A percentile compares a stretch with the other conserved stretches of the same genome.
phyloP scores from a whole-genome alignment of 2,113 vertebrate genomes.

The Chaenogobius annularis region DNA sequence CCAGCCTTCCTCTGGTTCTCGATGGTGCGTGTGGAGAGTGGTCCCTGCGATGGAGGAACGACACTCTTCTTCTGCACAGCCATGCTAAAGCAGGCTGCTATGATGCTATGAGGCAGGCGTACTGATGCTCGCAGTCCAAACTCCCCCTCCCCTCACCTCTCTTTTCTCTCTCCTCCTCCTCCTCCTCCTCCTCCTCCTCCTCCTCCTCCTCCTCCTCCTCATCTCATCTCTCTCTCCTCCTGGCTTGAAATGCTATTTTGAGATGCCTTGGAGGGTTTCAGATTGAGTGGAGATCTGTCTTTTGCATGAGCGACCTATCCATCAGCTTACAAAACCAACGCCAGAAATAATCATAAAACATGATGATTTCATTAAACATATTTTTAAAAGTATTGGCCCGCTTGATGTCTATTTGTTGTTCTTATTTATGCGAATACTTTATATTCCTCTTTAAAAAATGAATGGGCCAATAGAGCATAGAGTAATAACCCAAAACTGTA shows the following conservation, averaged over 20 bases:
- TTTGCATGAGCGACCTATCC: slow-evolving; percentile 60
- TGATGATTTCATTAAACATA: too few relatives aligned
- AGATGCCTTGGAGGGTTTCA: slow-evolving; percentile 59
- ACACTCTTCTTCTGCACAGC: slow-evolving; percentile 66
- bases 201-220: slow-evolving; percentile 38
- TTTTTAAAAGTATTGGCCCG: too few relatives aligned
- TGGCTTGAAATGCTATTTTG: slow-evolving; percentile 60
- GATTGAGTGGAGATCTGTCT: slow-evolving; percentile 35
- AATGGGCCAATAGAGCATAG: background rate
- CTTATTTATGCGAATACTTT: background rate
- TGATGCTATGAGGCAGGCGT: slow-evolving; percentile 53
- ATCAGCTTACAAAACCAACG: slow-evolving; percentile 36
- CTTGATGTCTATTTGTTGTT: background rate
- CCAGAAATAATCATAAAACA: background rate
- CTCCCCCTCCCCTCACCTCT: slow-evolving; percentile 13
- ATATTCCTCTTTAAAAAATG: background rate
- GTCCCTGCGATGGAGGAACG: slow-evolving; percentile 61
- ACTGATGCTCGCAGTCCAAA: slow-evolving; percentile 42
- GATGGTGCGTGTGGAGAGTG: slow-evolving; percentile 41
- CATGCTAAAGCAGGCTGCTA: slow-evolving; percentile 47
- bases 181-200: slow-evolving; percentile 25
- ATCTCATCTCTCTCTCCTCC: slow-evolving; percentile 34
- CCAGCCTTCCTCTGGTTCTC: slow-evolving; percentile 44
- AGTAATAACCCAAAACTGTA: background rate
- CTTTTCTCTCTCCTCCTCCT: slow-evolving; percentile 33